Evolutionary conservation across 2,888 invertebrate species (phyloP).

Genomic region (Hirtodrosophila duncani): DNA sequence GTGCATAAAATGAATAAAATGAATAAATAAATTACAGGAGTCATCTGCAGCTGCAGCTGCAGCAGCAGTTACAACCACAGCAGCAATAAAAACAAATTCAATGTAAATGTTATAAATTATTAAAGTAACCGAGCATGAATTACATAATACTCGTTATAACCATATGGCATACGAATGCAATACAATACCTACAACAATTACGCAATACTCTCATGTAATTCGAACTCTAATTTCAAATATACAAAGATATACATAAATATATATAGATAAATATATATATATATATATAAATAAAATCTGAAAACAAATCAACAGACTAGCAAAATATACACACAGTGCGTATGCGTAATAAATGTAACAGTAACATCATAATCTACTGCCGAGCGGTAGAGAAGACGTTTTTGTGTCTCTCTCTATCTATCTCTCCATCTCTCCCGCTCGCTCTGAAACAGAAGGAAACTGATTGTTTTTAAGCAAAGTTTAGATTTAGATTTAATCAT

Average conservation of each 20-base stretch:
- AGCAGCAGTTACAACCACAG: constrained; percentile 24
- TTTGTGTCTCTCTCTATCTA: constrained; percentile 31
- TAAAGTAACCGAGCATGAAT: constrained; percentile 49
- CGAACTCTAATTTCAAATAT: constrained; percentile 59
- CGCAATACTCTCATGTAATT: constrained; percentile 44
- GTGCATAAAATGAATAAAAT: constrained; percentile 67
- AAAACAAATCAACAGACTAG: constrained; percentile 48
- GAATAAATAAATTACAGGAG: too few species aligned
- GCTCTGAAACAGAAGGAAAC: constrained; percentile 52
- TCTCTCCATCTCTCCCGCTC: not conserved
- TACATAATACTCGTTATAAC: constrained; percentile 27
- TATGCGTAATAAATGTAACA: constrained; percentile 56
- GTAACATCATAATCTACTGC: constrained; percentile 14
- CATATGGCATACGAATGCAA: constrained; percentile 37
- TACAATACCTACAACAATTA: constrained; percentile 10
- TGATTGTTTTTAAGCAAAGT: constrained; percentile 63
- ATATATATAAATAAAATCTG: not conserved
- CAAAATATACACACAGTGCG: constrained; percentile 68
- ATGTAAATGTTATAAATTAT: constrained; percentile 69
- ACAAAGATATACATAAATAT: constrained; percentile 17
- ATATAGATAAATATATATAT: too few species aligned
- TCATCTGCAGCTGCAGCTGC: too few species aligned
- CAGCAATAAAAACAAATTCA: constrained; percentile 59
- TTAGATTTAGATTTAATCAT: constrained; percentile 54
- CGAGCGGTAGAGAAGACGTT: not conserved